Percentiles rank a stretch among this genome's conserved stretches.
Conservation (phyloP, 2,113 vertebrate species). For the Petaurus breviceps region DNA sequence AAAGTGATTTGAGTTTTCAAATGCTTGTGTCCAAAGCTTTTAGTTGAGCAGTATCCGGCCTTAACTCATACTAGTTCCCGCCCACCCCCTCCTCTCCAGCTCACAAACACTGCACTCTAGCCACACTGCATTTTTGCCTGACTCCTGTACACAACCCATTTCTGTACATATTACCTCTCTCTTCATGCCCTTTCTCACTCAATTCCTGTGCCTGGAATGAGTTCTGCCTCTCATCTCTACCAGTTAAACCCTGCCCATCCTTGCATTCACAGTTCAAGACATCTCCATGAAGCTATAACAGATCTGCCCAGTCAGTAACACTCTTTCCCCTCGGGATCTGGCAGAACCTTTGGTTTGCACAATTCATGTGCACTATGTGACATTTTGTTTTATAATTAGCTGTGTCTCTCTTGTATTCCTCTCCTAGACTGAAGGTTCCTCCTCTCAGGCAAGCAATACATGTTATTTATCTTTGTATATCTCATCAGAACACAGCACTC, state of each 20-base stretch:
- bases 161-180: background rate
- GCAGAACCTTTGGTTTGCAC: background rate
- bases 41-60: background rate
- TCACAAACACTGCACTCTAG: background rate
- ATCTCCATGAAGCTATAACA: background rate
- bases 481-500: background rate
- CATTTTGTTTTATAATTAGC: background rate
- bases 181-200: background rate
- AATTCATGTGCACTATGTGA: background rate
- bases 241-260: background rate
- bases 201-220: background rate
- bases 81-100: background rate
- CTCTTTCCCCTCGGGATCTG: background rate
- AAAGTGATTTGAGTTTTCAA: background rate
- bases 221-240: background rate
- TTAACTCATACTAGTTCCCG: background rate
- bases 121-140: background rate
- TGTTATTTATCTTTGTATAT: background rate
- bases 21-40: background rate
- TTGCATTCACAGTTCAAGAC: background rate
- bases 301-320: background rate
- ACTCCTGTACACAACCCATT: background rate
- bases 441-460: background rate
- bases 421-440: background rate
- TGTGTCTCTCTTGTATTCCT: background rate